Conservation (phyloP, 2,113 vertebrate species). For the Gymnocephalus cernua region DNA sequence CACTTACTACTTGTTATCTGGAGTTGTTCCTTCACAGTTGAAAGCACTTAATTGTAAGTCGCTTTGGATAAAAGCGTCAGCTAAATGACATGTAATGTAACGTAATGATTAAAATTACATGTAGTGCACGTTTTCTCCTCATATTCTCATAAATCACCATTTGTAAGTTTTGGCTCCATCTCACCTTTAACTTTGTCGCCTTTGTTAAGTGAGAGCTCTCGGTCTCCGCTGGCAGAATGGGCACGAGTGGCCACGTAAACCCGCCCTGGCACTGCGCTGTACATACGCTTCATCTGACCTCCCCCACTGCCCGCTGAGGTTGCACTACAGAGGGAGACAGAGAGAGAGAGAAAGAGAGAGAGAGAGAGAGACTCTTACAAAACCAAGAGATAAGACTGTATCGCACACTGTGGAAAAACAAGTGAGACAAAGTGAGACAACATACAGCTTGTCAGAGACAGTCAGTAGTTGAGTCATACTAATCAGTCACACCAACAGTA, state of each 20-base stretch:
- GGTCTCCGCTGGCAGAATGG: constrained; percentile 89
- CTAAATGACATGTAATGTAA: too few relatives aligned
- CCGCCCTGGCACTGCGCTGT: constrained; percentile 92
- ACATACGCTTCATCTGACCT: constrained; percentile 88
- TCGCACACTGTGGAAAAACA: constrained; percentile 46
- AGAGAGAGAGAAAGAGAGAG: constrained; percentile 6
- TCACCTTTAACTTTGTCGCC: constrained; percentile 95
- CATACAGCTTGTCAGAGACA: constrained; percentile 48
- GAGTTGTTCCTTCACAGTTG: too few relatives aligned
- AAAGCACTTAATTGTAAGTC: too few relatives aligned
- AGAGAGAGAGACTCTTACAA: constrained; percentile 6
- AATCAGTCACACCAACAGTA: constrained; percentile 41
- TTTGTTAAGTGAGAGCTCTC: constrained; percentile 91
- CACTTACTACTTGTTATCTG: too few relatives aligned
- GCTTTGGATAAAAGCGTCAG: too few relatives aligned
- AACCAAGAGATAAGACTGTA: constrained; percentile 37
- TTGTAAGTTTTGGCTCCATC: background rate
- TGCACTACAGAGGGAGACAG: constrained; percentile 48
- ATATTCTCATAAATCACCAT: background rate
- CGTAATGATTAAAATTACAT: background rate
- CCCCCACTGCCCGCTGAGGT: constrained; percentile 62
- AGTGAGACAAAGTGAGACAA: constrained; percentile 47
- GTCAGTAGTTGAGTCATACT: constrained; percentile 47
- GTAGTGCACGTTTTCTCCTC: background rate
- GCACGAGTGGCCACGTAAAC: constrained; percentile 90